Base-by-base conservation (phyloP, 2,113 vertebrate species). In the Petromus typicus region DNA sequence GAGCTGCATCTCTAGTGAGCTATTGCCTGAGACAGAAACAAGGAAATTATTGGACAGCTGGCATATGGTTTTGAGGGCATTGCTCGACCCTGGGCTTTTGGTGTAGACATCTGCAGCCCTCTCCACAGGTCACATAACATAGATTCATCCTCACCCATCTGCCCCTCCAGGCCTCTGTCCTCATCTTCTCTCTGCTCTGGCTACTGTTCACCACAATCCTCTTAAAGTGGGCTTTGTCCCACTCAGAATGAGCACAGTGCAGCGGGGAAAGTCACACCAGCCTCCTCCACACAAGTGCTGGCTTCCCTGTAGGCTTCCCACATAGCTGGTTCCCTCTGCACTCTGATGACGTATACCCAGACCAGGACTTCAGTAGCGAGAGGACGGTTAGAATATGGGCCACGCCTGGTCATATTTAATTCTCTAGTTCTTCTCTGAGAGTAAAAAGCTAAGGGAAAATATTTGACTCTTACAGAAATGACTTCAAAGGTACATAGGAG, bases 181-280 rank as follows among this genome's bases (percentile, higher is more conserved):
- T 34, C 23, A 27, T 89, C 86, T 76, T 64, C 40, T 18, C 9
- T 90, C 56, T 40, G 40, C 11, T 95, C 37, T 73, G 32, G 43
- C 64, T 7, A 51, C 59, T 81, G 23, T 37, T 88, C 34, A 57
- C 76, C 11, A 37, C 64, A 87, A 1, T 79, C 89, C 78, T 91
- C 87, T 66, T 80, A 89, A 92, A 81, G 54, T 93, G 59, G 94
- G 57, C 51, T 89, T 95, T 93, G 61, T 71, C 66, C 81, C 79
- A 43, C 10, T 82, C 32, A 84, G 91, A 96, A 88, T 91, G 78
- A 96, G 86, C 83, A 64, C 57, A 61, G 73, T 61, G 13, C 82
- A 88, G 82, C 59, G 34, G 79, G 82, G 86, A 95, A 71, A 57
- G n/a, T 18, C 54, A 45, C 40, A 40, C 11, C 51, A 34, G 85